phyloP scores from a whole-genome alignment of 2,113 vertebrate genomes.

The Mastomys coucha region DNA sequence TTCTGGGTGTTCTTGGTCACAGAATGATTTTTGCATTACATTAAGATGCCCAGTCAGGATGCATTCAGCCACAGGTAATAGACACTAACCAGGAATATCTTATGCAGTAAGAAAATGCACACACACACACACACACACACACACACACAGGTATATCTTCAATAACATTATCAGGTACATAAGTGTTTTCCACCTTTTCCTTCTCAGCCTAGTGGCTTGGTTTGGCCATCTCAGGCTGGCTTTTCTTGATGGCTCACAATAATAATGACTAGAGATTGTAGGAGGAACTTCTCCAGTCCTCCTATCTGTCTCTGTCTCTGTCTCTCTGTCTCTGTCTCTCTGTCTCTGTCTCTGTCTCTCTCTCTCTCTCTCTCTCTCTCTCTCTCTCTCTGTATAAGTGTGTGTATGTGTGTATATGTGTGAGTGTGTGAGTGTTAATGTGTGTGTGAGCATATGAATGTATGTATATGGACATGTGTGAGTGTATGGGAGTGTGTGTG shows the following conservation, averaged over 20 bases:
- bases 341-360: neutral
- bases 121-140: neutral
- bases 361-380: neutral
- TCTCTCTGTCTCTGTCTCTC: neutral
- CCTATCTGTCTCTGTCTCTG: neutral
- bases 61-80: neutral
- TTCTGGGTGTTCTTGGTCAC: conserved; percentile 13
- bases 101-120: neutral
- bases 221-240: neutral
- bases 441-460: no score
- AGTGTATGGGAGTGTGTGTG: no score
- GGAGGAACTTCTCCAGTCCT: neutral
- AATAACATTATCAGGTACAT: neutral
- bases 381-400: no score
- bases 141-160: neutral
- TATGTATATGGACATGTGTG: no score
- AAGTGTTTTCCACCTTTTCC: neutral
- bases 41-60: neutral
- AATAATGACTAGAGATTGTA: neutral
- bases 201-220: neutral
- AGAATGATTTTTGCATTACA: neutral
- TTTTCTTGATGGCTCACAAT: neutral
- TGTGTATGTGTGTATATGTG: no score
- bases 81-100: neutral
- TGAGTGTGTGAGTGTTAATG: no score